A percentile compares a stretch with the other conserved stretches of the same genome.
Conservation (phyloP, 2,888 invertebrate genomes). For the Elysia crispata region DNA sequence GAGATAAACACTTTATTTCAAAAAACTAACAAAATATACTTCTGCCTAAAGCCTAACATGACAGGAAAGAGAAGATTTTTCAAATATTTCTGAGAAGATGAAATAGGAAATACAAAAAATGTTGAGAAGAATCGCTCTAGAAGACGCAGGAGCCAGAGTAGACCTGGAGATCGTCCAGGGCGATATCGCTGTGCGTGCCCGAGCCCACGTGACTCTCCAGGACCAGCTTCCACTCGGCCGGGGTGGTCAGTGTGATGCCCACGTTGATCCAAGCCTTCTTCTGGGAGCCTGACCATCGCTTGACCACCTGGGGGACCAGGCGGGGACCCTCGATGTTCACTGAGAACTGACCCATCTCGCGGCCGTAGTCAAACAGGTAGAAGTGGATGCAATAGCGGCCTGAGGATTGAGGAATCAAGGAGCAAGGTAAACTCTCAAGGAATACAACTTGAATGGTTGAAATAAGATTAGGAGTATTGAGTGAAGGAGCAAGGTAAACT, state of each 20-base stretch:
- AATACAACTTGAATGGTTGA: no score
- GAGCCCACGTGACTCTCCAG: constrained; percentile 40
- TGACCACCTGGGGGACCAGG: constrained; percentile 40
- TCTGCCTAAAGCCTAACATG: no score
- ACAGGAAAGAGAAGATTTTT: no score
- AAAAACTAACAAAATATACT: no score
- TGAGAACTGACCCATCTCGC: constrained; percentile 36
- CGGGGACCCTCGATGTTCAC: constrained; percentile 31
- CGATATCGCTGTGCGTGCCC: constrained; percentile 41
- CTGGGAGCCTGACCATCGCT: constrained; percentile 38
- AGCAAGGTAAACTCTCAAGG: no score
- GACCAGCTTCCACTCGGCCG: constrained; percentile 34
- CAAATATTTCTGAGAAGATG: no score
- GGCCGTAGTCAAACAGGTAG: constrained; percentile 43
- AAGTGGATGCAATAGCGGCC: constrained; percentile 41
- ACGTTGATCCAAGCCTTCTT: constrained; percentile 37
- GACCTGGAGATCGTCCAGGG: constrained; percentile 42
- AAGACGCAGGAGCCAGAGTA: constrained; percentile 42
- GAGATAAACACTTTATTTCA: no score
- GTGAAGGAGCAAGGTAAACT: no score
- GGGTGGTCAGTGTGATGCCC: constrained; percentile 41
- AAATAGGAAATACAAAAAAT: no score
- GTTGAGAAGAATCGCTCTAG: no score
- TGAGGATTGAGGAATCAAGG: not conserved
- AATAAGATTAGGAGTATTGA: no score